Evolutionary conservation across 2,888 invertebrate species (phyloP).

Genomic region (Aplocera efformata): DNA sequence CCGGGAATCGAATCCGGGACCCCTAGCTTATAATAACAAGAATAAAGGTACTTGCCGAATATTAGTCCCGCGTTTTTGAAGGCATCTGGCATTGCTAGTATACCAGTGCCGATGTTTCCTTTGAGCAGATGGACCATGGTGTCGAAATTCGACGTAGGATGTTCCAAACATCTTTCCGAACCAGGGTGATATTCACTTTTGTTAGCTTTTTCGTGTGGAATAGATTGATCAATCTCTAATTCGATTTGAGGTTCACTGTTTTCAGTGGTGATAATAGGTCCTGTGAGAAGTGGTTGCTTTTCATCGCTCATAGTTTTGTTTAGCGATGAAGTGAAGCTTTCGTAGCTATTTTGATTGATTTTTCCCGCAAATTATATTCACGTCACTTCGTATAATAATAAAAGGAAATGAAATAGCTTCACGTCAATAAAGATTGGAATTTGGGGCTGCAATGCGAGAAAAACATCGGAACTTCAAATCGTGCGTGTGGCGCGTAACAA

Average conservation of each 20-base stretch:
- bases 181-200: constrained; percentile 79
- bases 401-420: constrained; percentile 10
- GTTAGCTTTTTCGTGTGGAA: constrained; percentile 44
- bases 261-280: constrained; percentile 56
- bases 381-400: constrained; percentile 9
- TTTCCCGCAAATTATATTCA: constrained; percentile 34
- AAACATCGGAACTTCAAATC: constrained; percentile 3
- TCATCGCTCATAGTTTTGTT: constrained; percentile 81
- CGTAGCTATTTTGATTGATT: constrained; percentile 5
- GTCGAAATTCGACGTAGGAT: constrained; percentile 90
- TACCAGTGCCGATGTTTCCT: constrained; percentile 93
- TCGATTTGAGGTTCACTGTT: constrained; percentile 60
- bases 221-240: constrained; percentile 46
- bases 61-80: constrained; percentile 94
- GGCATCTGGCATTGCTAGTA: constrained; percentile 97
- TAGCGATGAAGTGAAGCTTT: constrained; percentile 4
- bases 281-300: constrained; percentile 84
- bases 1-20: no score
- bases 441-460: constrained; percentile 24
- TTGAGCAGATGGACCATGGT: constrained; percentile 87
- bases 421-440: constrained; percentile 25
- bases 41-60: constrained; percentile 79
- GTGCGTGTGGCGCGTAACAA: no score
- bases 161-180: constrained; percentile 84
- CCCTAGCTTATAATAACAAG: no score